Conservation (phyloP, 1,140 invertebrate species). For the Zaprionus africanus region DNA sequence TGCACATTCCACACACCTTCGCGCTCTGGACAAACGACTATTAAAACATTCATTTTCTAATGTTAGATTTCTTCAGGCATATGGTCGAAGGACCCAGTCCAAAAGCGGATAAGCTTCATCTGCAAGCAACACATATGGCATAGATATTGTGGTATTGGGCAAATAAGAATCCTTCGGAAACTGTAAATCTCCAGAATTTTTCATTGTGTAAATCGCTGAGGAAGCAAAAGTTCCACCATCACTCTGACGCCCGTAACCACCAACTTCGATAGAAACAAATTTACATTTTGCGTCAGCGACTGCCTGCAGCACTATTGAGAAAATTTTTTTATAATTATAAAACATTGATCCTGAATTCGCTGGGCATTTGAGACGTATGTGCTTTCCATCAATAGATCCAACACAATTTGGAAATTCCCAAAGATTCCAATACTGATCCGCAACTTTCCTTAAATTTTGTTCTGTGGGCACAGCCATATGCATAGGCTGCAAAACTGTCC, state of each 20-base stretch:
- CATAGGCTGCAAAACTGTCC: conserved; percentile 42
- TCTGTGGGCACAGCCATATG: conserved; percentile 22
- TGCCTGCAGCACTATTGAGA: conserved; percentile 85
- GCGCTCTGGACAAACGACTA: too few relatives aligned
- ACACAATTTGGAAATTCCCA: conserved; percentile 41
- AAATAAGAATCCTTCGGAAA: conserved; percentile 34
- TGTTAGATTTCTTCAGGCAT: conserved; percentile 23
- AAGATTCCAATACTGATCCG: conserved; percentile 32
- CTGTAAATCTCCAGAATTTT: conserved; percentile 51
- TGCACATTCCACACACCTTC: too few relatives aligned
- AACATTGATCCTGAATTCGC: too few relatives aligned
- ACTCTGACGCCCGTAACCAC: too few relatives aligned
- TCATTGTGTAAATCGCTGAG: conserved; percentile 83
- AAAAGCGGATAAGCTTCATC: conserved; percentile 85
- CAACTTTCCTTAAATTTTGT: conserved; percentile 32
- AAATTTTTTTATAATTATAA: conserved; percentile 85
- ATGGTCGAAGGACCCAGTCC: conserved; percentile 84
- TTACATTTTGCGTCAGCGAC: conserved; percentile 84
- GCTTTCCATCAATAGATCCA: conserved; percentile 80
- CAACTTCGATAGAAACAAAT: background rate
- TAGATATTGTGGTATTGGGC: conserved; percentile 77
- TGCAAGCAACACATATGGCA: conserved; percentile 71
- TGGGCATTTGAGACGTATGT: conserved; percentile 55
- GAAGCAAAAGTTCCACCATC: conserved; percentile 74
- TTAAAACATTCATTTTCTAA: too few relatives aligned